phyloP scores from a whole-genome alignment of 2,888 invertebrate genomes.

The Cryptophagus acutangulus region DNA sequence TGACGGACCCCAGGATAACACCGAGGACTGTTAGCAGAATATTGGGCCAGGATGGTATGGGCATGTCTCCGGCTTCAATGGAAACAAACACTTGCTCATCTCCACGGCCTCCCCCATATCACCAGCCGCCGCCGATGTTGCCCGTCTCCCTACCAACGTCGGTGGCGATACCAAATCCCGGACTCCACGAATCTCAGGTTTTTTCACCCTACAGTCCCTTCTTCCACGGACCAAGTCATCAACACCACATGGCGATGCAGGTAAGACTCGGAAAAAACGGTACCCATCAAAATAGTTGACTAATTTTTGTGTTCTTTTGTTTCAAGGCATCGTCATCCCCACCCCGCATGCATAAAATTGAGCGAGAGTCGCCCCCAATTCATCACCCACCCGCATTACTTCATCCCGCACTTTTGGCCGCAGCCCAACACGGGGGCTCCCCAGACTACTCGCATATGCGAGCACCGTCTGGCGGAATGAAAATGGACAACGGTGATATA shows the following conservation, averaged over 20 bases:
- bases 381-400: conserved; percentile 80
- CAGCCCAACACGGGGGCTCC: conserved; percentile 74
- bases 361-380: conserved; percentile 79
- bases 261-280: conserved; percentile 29
- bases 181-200: conserved; percentile 89
- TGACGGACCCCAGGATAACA: conserved; percentile 89
- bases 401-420: conserved; percentile 79
- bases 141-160: conserved; percentile 88
- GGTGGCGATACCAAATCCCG: conserved; percentile 94
- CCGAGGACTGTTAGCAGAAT: conserved; percentile 85
- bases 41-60: conserved; percentile 72
- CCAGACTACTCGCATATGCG: conserved; percentile 74
- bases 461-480: conserved; percentile 49
- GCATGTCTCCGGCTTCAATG: conserved; percentile 59
- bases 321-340: conserved; percentile 54
- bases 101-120: conserved; percentile 56
- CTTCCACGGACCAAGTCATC: conserved; percentile 59
- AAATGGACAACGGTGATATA: conserved; percentile 78
- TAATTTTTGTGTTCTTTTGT: conserved; percentile 20
- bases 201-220: conserved; percentile 89
- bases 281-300: background rate
- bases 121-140: conserved; percentile 75
- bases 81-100: conserved; percentile 64
- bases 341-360: conserved; percentile 63
- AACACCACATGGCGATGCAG: conserved; percentile 50